A percentile compares a stretch with the other conserved stretches of the same genome.
Evolutionary conservation across 2,888 invertebrate species (phyloP).

Genomic region (Chrysina gloriosa): DNA sequence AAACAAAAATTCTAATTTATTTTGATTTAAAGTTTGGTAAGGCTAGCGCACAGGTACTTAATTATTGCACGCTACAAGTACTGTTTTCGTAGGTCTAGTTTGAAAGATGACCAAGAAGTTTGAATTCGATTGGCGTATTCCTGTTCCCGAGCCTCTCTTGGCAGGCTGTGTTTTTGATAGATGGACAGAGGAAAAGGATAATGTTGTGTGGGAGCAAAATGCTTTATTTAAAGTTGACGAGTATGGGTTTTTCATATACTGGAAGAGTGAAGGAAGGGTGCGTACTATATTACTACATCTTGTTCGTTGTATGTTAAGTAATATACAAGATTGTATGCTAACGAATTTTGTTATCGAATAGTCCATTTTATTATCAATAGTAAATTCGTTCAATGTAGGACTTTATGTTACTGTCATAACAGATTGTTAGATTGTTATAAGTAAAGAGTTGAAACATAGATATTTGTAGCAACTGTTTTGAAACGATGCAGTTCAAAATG

Average conservation of each 20-base stretch:
- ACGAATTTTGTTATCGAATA: too few relatives aligned
- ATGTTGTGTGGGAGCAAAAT: constrained; percentile 87
- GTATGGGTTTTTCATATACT: constrained; percentile 97
- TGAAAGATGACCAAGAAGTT: constrained; percentile 93
- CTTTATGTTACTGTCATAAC: too few relatives aligned
- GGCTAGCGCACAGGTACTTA: neutral
- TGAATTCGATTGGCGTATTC: constrained; percentile 98
- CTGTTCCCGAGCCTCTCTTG: constrained; percentile 88
- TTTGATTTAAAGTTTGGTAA: constrained; percentile 1
- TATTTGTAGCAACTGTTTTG: too few relatives aligned
- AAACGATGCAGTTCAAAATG: too few relatives aligned
- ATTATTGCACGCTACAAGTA: neutral
- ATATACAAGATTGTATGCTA: too few relatives aligned
- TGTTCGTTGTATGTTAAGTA: too few relatives aligned
- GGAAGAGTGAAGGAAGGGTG: constrained; percentile 97
- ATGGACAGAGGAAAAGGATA: constrained; percentile 98
- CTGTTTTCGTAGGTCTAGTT: constrained; percentile 6
- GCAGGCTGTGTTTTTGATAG: constrained; percentile 93
- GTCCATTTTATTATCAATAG: too few relatives aligned
- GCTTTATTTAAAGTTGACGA: constrained; percentile 95
- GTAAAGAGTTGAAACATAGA: too few relatives aligned
- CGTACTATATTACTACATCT: constrained; percentile 51
- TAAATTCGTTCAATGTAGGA: too few relatives aligned
- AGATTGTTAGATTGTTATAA: too few relatives aligned
- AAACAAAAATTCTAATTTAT: constrained; percentile 26